These are phyloP conservation scores for Brachylomia viminalis DNA, from an alignment of 2,888 invertebrate genomes.

Conservation along the genomic window DNA sequence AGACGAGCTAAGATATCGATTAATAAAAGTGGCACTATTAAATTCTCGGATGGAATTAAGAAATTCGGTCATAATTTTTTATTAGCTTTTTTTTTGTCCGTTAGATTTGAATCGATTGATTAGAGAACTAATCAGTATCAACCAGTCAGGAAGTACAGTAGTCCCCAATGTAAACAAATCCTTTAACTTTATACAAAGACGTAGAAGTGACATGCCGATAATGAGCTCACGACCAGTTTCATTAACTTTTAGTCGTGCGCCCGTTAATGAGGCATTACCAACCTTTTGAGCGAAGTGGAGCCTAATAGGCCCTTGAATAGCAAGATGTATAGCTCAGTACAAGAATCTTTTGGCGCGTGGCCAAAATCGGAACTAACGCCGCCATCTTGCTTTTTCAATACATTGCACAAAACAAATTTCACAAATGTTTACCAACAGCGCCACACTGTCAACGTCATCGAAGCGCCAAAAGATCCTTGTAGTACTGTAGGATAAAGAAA, in stretches of 20 bases:
- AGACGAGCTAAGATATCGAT: neutral
- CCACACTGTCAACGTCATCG: neutral
- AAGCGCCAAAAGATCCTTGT: neutral
- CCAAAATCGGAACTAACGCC: neutral
- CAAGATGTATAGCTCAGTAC: neutral
- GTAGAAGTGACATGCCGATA: conserved; percentile 28
- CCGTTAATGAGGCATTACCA: conserved; percentile 44
- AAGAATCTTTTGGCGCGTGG: neutral
- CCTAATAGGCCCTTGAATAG: conserved; percentile 25
- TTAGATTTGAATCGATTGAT: neutral
- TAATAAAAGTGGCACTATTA: no score
- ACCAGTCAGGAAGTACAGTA: neutral
- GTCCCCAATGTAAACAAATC: conserved; percentile 31
- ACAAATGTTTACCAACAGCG: neutral
- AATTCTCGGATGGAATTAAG: no score
- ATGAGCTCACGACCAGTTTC: conserved; percentile 53
- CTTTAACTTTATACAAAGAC: conserved; percentile 27
- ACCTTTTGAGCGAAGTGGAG: conserved; percentile 10
- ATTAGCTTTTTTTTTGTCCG: no score
- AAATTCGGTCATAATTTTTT: neutral
- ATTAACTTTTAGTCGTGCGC: conserved; percentile 39
- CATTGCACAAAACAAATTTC: neutral
- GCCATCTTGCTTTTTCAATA: neutral
- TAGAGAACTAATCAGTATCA: neutral
- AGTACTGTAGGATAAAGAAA: neutral